These are phyloP conservation scores for Rhadinocentrus ornatus DNA, from an alignment of 2,797 vertebrate genomes.

Conservation along the genomic window DNA sequence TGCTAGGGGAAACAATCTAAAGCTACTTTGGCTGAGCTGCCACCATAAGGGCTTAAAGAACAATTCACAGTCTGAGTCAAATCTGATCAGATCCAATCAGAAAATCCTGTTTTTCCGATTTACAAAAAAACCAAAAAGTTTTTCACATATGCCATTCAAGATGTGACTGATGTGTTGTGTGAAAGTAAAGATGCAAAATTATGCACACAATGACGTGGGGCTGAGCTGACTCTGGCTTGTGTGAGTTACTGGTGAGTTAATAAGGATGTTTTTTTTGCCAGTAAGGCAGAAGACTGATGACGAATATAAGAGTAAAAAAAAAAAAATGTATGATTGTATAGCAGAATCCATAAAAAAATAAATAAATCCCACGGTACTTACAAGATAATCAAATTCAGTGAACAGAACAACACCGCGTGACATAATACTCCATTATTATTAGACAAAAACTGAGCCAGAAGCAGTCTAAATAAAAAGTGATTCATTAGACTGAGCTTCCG, in stretches of 20 bases:
- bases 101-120: neutral
- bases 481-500: no score
- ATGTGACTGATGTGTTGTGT: neutral
- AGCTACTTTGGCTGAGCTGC: neutral
- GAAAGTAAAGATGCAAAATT: neutral
- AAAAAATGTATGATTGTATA: no score
- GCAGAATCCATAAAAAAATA: no score
- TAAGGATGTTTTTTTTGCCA: neutral
- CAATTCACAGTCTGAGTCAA: neutral
- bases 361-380: no score
- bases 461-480: no score
- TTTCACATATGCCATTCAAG: neutral
- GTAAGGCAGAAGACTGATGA: neutral
- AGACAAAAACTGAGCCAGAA: no score
- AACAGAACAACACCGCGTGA: no score
- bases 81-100: conserved; percentile 19
- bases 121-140: neutral
- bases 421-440: no score
- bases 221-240: neutral
- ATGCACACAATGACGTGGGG: neutral
- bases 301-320: no score
- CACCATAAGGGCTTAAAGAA: neutral
- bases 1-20: neutral
- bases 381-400: no score
- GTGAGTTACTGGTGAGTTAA: neutral